Percentiles rank a stretch among this genome's conserved stretches.
phyloP scores from a whole-genome alignment of 1,140 invertebrate species.

The Megalopta genalis region DNA sequence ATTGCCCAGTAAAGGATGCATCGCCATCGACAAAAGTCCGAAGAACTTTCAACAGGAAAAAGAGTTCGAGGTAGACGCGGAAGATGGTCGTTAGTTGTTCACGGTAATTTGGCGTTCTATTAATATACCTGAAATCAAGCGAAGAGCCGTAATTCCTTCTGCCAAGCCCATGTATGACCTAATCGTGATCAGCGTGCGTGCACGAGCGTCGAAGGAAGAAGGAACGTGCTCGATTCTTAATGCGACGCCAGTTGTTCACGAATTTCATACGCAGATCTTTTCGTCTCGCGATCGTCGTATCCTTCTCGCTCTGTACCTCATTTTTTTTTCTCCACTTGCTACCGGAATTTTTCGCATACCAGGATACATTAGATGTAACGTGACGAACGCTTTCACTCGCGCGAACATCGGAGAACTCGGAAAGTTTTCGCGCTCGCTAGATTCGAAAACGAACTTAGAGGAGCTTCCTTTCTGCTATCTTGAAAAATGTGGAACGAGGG shows the following conservation, averaged over 20 bases:
- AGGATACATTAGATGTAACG: not conserved
- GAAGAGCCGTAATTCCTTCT: constrained; percentile 63
- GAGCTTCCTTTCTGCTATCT: too few relatives aligned
- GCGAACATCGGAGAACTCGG: not conserved
- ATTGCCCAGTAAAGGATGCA: too few relatives aligned
- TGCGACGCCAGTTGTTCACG: not conserved
- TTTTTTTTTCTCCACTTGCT: not conserved
- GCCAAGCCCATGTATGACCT: constrained; percentile 74
- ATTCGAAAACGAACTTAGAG: too few relatives aligned
- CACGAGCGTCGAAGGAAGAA: not conserved
- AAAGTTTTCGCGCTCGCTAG: too few relatives aligned
- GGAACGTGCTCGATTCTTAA: not conserved
- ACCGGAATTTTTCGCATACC: not conserved
- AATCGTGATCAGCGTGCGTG: constrained; percentile 60
- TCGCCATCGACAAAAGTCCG: too few relatives aligned
- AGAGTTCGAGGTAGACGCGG: constrained; percentile 33
- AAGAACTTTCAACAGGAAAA: not conserved
- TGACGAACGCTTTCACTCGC: not conserved
- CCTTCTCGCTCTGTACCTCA: not conserved
- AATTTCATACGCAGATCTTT: not conserved
- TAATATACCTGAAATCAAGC: constrained; percentile 74
- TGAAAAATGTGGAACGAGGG: too few relatives aligned
- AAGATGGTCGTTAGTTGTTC: constrained; percentile 59
- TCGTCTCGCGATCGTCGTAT: not conserved
- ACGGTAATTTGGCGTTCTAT: constrained; percentile 70